These are phyloP conservation scores for Dipodomys merriami DNA, from an alignment of 2,113 vertebrate species.

Conservation along the genomic window DNA sequence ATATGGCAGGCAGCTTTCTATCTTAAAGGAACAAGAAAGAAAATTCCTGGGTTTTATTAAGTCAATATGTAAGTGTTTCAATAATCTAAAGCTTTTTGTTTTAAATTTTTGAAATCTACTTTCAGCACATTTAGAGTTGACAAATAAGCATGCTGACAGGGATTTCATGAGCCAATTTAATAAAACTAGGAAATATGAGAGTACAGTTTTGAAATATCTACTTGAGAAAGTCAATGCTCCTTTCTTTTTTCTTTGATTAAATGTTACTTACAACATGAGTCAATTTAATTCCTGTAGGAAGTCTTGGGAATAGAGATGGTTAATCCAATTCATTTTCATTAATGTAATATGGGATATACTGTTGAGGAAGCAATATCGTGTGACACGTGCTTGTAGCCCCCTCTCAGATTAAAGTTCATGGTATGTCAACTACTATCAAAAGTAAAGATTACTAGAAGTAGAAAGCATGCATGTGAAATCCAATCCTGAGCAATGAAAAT, in stretches of 20 bases:
- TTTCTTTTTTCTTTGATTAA: constrained; percentile 40
- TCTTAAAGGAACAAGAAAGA: constrained; percentile 22
- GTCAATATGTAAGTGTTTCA: constrained; percentile 48
- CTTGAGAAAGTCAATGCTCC: constrained; percentile 23
- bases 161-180: constrained; percentile 35
- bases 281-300: constrained; percentile 61
- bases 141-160: constrained; percentile 34
- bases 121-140: constrained; percentile 15
- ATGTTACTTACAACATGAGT: constrained; percentile 52
- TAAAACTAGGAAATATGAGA: constrained; percentile 43
- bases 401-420: constrained; percentile 52
- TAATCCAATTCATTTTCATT: constrained; percentile 65
- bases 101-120: constrained; percentile 61
- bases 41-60: constrained; percentile 33
- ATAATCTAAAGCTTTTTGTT: constrained; percentile 35
- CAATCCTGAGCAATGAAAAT: constrained; percentile 64
- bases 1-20: neutral
- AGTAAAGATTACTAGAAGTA: constrained; percentile 61
- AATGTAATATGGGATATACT: neutral
- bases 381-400: neutral
- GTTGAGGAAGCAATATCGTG: constrained; percentile 57
- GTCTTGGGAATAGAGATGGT: constrained; percentile 44
- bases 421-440: constrained; percentile 47
- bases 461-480: constrained; percentile 66
- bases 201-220: constrained; percentile 16